A percentile compares a stretch with the other conserved stretches of the same genome.
phyloP scores from a whole-genome alignment of 1,140 invertebrate genomes.

The Psilanteris sp. region DNA sequence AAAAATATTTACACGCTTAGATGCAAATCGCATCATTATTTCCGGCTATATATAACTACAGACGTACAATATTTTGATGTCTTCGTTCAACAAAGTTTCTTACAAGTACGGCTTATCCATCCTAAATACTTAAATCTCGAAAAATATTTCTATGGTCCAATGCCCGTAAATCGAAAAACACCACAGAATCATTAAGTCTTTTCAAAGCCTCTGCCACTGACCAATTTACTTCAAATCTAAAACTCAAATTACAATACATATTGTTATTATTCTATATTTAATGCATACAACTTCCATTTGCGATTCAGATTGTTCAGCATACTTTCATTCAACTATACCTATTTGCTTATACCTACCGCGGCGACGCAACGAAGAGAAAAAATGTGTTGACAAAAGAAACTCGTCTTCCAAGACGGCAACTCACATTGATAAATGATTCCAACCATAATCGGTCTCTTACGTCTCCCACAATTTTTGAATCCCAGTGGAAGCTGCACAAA shows the following conservation, averaged over 20 bases:
- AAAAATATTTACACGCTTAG: too few relatives aligned
- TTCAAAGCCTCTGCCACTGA: neutral
- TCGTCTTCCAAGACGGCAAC: constrained; percentile 70
- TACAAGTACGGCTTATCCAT: too few relatives aligned
- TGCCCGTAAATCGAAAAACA: too few relatives aligned
- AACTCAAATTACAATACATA: neutral
- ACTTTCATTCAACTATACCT: constrained; percentile 39
- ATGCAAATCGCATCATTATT: too few relatives aligned
- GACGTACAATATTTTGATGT: too few relatives aligned
- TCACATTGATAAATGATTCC: constrained; percentile 76
- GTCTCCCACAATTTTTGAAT: constrained; percentile 55
- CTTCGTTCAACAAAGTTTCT: too few relatives aligned
- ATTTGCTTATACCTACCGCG: constrained; percentile 72
- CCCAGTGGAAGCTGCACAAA: constrained; percentile 30
- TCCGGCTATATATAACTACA: too few relatives aligned
- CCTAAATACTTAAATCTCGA: too few relatives aligned
- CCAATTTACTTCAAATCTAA: constrained; percentile 7
- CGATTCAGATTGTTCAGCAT: constrained; percentile 17
- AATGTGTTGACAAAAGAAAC: constrained; percentile 72
- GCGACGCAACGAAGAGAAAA: constrained; percentile 67
- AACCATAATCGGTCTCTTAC: constrained; percentile 48
- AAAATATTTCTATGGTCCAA: too few relatives aligned
- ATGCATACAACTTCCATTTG: constrained; percentile 14
- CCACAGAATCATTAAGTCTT: neutral
- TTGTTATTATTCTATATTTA: constrained; percentile 18